Conservation (phyloP, 2,113 vertebrate species). For the Tetrao urogallus region DNA sequence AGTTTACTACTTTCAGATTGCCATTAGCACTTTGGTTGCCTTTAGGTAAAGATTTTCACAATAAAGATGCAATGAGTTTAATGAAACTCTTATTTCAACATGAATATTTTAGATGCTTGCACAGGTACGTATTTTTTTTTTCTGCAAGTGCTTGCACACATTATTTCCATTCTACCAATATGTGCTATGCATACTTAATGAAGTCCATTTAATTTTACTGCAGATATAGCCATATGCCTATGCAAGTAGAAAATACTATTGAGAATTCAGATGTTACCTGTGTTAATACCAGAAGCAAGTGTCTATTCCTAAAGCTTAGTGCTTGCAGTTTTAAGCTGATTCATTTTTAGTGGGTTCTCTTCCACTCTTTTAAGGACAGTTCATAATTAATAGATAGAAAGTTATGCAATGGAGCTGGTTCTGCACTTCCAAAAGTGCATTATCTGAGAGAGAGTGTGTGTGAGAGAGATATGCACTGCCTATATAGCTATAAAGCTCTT, state of each 20-base stretch:
- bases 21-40: neutral
- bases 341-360: slow-evolving; percentile 20
- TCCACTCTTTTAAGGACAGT: neutral
- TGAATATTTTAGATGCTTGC: neutral
- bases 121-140: neutral
- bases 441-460: neutral
- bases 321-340: neutral
- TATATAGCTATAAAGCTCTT: neutral
- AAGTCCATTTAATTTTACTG: neutral
- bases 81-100: neutral
- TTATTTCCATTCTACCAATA: neutral
- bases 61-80: neutral
- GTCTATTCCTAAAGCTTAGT: neutral
- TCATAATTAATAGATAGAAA: neutral
- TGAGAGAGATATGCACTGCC: neutral
- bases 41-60: neutral
- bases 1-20: neutral
- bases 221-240: neutral
- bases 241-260: neutral
- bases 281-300: neutral
- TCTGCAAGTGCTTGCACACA: neutral
- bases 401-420: neutral
- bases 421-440: neutral
- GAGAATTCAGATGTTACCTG: neutral
- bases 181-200: neutral